A percentile compares a stretch with the other conserved stretches of the same genome.
phyloP scores from a whole-genome alignment of 2,888 invertebrate species.

The Nemapogon koenigi region DNA sequence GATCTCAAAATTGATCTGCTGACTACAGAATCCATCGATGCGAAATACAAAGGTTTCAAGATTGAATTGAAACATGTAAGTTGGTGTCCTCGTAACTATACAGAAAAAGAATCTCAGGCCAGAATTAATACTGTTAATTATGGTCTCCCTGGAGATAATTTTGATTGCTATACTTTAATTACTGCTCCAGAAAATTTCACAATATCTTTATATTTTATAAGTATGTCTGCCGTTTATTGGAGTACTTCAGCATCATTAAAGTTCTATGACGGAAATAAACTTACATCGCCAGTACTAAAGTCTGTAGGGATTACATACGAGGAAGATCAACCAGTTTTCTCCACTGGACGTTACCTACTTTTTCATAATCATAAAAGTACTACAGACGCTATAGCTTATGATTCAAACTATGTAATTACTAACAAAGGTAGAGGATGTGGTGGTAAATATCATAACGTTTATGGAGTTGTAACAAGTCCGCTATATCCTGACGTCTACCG shows the following conservation, averaged over 20 bases:
- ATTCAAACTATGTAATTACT: conserved; percentile 37
- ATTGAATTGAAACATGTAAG: conserved; percentile 64
- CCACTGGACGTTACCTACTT: conserved; percentile 69
- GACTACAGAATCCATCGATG: conserved; percentile 28
- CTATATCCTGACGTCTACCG: conserved; percentile 42
- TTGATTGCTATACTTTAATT: conserved; percentile 71
- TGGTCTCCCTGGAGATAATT: conserved; percentile 23
- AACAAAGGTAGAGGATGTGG: conserved; percentile 49
- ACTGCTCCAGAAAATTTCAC: conserved; percentile 70
- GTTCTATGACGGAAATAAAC: conserved; percentile 39
- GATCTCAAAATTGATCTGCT: conserved; percentile 28
- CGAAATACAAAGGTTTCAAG: conserved; percentile 68
- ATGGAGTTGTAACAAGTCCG: conserved; percentile 45
- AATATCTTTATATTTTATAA: conserved; percentile 70
- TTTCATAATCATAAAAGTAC: conserved; percentile 50
- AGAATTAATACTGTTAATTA: conserved; percentile 52
- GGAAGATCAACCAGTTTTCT: conserved; percentile 61
- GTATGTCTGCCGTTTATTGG: conserved; percentile 18
- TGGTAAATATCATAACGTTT: conserved; percentile 30
- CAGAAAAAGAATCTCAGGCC: conserved; percentile 71
- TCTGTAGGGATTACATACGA: conserved; percentile 21
- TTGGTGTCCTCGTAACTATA: conserved; percentile 68
- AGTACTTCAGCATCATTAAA: conserved; percentile 38
- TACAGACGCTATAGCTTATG: conserved; percentile 23
- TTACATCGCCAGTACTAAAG: conserved; percentile 24